phyloP scores from a whole-genome alignment of 2,113 vertebrate species.

The Plectropomus leopardus region DNA sequence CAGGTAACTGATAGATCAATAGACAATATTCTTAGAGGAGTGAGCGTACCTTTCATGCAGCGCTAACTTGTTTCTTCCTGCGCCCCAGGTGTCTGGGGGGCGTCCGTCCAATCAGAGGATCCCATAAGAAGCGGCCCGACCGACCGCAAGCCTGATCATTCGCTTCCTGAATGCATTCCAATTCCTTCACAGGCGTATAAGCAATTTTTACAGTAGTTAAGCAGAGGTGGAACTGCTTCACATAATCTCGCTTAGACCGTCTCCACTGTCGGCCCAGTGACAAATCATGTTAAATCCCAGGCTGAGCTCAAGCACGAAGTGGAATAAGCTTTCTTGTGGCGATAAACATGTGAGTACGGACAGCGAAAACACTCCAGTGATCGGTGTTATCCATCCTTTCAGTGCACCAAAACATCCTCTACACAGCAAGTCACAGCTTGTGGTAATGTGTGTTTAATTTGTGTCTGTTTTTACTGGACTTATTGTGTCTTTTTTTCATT shows the following conservation, averaged over 20 bases:
- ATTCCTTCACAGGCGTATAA: slow-evolving; percentile 87
- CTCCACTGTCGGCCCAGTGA: slow-evolving; percentile 80
- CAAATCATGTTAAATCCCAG: slow-evolving; percentile 84
- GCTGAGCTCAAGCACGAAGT: slow-evolving; percentile 81
- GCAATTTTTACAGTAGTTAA: slow-evolving; percentile 88
- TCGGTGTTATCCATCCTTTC: slow-evolving; percentile 69
- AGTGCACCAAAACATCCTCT: slow-evolving; percentile 53
- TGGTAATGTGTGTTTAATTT: slow-evolving; percentile 63
- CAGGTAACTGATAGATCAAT: slow-evolving; percentile 75
- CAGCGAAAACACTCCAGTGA: slow-evolving; percentile 61
- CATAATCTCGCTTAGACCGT: slow-evolving; percentile 83
- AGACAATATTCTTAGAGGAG: slow-evolving; percentile 59
- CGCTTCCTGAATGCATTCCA: slow-evolving; percentile 83
- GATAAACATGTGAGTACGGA: slow-evolving; percentile 68
- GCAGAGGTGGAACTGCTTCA: slow-evolving; percentile 85
- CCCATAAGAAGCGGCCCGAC: slow-evolving; percentile 47
- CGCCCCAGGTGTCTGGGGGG: slow-evolving; percentile 62
- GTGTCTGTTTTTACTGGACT: slow-evolving; percentile 48
- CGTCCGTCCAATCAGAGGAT: slow-evolving; percentile 68
- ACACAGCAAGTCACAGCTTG: slow-evolving; percentile 63
- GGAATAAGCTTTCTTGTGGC: slow-evolving; percentile 66
- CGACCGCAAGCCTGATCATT: slow-evolving; percentile 68
- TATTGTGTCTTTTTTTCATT: slow-evolving; percentile 24
- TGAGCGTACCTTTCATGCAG: slow-evolving; percentile 75
- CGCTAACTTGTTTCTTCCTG: slow-evolving; percentile 80